Conservation (phyloP, 2,797 vertebrate genomes). For the Prionace glauca region DNA sequence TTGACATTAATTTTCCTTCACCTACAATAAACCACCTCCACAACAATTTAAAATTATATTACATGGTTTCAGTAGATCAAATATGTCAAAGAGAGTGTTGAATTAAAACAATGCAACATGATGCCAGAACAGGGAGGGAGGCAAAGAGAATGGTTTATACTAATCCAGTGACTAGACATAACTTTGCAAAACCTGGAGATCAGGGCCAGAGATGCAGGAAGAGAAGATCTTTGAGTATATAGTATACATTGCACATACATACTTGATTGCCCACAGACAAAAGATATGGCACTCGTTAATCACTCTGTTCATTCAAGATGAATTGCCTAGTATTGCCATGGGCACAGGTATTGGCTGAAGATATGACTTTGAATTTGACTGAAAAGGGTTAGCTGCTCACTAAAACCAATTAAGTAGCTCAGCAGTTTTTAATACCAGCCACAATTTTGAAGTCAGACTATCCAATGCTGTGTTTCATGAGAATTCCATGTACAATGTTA, state of each 20-base stretch:
- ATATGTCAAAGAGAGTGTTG: background rate
- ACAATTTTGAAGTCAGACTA: background rate
- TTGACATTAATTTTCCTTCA: background rate
- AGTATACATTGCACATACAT: background rate
- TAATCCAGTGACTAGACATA: slow-evolving; percentile 28
- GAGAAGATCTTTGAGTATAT: background rate
- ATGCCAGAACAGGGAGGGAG: background rate
- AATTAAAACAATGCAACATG: background rate
- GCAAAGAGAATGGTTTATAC: background rate
- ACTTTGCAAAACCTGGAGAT: background rate
- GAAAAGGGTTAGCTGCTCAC: background rate
- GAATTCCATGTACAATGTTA: slow-evolving; percentile 23
- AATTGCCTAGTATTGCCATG: background rate
- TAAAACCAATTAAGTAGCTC: background rate
- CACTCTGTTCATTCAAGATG: background rate
- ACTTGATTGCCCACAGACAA: background rate
- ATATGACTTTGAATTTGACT: background rate
- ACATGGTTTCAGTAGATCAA: background rate
- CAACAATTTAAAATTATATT: background rate
- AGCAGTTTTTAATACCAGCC: background rate
- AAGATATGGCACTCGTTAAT: background rate
- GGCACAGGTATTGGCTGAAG: background rate
- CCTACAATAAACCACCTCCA: background rate
- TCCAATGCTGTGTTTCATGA: slow-evolving; percentile 37
- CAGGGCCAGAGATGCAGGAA: background rate